phyloP scores from a whole-genome alignment of 2,888 invertebrate species.

The Macropis europaea region DNA sequence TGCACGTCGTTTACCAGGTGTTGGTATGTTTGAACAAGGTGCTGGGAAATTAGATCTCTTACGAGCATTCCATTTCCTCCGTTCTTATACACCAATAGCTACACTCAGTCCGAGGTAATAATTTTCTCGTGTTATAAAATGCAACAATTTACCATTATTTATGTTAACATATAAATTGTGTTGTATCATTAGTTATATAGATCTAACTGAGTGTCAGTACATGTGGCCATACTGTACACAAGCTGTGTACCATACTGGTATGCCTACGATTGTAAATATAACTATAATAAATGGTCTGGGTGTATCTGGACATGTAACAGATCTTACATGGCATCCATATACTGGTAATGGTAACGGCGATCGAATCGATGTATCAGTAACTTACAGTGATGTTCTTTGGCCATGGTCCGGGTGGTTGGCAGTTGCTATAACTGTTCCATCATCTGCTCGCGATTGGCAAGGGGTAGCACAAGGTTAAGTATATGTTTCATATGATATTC shows the following conservation, averaged over 20 bases:
- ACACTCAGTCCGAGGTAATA: constrained; percentile 80
- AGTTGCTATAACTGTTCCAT: constrained; percentile 86
- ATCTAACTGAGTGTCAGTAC: constrained; percentile 96
- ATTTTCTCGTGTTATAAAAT: background rate
- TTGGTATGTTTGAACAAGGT: constrained; percentile 99
- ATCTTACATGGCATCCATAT: constrained; percentile 92
- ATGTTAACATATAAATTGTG: constrained; percentile 68
- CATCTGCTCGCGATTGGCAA: constrained; percentile 85
- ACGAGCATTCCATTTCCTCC: constrained; percentile 89
- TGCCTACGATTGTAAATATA: constrained; percentile 95
- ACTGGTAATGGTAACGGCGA: constrained; percentile 87
- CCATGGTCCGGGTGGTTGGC: constrained; percentile 99
- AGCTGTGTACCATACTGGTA: constrained; percentile 92
- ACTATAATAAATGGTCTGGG: constrained; percentile 97
- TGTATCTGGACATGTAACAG: constrained; percentile 89
- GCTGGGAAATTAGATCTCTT: constrained; percentile 96
- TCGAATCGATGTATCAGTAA: constrained; percentile 87
- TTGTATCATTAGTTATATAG: constrained; percentile 87
- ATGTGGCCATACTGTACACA: constrained; percentile 99
- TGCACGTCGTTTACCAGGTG: constrained; percentile 89
- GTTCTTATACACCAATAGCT: constrained; percentile 82
- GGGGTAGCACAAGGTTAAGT: constrained; percentile 86
- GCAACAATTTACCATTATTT: background rate
- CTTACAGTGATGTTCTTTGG: constrained; percentile 92
- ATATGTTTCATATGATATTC: constrained; percentile 1